Conservation (phyloP, 2,113 vertebrate genomes). For the Coturnix japonica region DNA sequence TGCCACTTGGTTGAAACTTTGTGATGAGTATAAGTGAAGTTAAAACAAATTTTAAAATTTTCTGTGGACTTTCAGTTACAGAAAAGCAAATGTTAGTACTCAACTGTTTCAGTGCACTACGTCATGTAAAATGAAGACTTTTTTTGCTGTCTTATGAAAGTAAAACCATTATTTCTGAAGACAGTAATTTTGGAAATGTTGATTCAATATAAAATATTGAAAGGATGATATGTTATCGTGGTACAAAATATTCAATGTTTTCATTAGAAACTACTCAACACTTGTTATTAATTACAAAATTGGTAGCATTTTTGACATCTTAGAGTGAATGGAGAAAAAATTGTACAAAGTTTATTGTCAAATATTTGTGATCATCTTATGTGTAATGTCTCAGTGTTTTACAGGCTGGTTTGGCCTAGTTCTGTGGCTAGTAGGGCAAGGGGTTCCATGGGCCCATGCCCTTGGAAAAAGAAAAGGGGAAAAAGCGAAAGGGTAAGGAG, state of each 20-base stretch:
- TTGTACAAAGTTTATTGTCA: not conserved
- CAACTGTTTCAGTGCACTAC: not conserved
- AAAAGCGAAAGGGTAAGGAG: too few relatives aligned
- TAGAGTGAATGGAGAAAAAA: slow-evolving; percentile 1
- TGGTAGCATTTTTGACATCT: not conserved
- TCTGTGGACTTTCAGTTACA: not conserved
- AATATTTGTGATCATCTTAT: not conserved
- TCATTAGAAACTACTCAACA: not conserved
- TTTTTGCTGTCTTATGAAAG: not conserved
- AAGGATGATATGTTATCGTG: not conserved
- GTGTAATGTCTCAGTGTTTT: not conserved
- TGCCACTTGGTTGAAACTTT: not conserved
- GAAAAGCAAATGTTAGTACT: not conserved
- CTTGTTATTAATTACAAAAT: not conserved
- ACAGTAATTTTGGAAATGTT: not conserved
- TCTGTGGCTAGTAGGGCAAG: too few relatives aligned
- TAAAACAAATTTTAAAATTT: slow-evolving; percentile 10
- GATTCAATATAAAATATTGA: not conserved
- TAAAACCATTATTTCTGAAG: not conserved
- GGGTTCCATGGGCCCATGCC: too few relatives aligned
- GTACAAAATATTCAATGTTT: not conserved
- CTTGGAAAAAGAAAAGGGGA: too few relatives aligned
- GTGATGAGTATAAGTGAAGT: not conserved
- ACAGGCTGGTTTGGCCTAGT: too few relatives aligned
- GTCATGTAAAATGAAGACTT: not conserved